Base-by-base conservation (phyloP, 1,140 invertebrate genomes). In the Penaeus vannamei region DNA sequence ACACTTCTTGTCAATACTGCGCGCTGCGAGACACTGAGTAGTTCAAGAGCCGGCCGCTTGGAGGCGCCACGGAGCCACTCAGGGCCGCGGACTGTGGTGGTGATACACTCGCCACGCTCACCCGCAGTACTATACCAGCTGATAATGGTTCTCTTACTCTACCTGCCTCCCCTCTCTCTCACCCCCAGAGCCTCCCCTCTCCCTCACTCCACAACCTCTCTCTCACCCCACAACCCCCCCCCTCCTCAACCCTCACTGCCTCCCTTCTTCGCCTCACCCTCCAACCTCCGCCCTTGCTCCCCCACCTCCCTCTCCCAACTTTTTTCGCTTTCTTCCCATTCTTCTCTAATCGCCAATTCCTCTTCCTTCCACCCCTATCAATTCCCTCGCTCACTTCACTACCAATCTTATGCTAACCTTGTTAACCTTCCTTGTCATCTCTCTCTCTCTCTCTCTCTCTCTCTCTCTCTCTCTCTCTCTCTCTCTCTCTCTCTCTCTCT, bases 1-100 rank as follows among this genome's bases (percentile, higher is more conserved):
- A 87, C 90, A 90, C 85, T 84, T 90, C 90, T 87, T 90, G 90
- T 90, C 90, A 90, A 90, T 90, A 90, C 85, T 90, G 85, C 82
- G 79, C 90, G 69, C 81, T 87, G 85, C 82, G 82, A 87, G 90
- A 87, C 90, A 90, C 90, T 90, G 85, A 84, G 85, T 85, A 90
- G 88, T 90, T 90, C 84, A 81, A 85, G 88, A 69, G 76, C 72
- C 53, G 72, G 83, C 88, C 84, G 88, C 87, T 62, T 89, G 87
- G 87, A 89, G 87, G 87, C 88, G 84, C 88, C 88, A 72, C 88
- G 32, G 88, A 66, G 88, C 88, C 84, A 90, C 88, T 89, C 86
- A 84, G 66, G 22, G 62, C 36, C 32, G 62, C 32, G 53, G 61
- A 36, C 29, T 80, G 77, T 46, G 42, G 29, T n/a, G 23, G 77